Percentiles rank a stretch among this genome's conserved stretches.
These are phyloP conservation scores for Uria aalge DNA, from an alignment of 2,113 vertebrate genomes.

Conservation along the genomic window DNA sequence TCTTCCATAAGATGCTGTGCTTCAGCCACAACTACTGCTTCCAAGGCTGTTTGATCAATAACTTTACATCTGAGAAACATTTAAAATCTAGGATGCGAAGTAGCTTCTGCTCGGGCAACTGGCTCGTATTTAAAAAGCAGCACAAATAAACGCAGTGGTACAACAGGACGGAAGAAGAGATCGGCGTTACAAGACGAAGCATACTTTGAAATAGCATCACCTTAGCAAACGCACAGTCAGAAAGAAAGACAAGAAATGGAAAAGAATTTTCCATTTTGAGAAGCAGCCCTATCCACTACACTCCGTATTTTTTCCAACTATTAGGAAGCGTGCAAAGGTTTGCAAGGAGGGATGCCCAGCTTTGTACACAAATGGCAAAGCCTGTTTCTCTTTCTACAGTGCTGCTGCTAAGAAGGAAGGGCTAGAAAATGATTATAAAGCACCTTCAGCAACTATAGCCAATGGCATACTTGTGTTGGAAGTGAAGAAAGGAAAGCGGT, in stretches of 20 bases:
- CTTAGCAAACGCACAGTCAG: not conserved
- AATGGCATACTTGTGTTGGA: rapidly evolving
- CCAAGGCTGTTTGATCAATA: constrained; percentile 6
- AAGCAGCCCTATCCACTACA: not conserved
- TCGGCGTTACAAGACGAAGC: not conserved
- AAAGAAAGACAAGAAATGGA: not conserved
- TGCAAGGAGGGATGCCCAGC: not conserved
- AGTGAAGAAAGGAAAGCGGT: not conserved
- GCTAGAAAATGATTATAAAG: not conserved
- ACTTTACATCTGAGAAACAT: not conserved
- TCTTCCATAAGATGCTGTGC: not conserved
- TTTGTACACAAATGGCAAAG: not conserved
- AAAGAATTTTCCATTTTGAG: not conserved
- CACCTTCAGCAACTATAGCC: not conserved
- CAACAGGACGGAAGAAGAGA: not conserved
- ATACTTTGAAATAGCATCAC: not conserved
- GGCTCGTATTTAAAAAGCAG: not conserved
- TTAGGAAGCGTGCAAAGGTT: not conserved
- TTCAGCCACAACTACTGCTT: not conserved
- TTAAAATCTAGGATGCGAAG: not conserved
- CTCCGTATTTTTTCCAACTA: rapidly evolving
- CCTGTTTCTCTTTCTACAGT: not conserved
- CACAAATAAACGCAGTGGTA: not conserved
- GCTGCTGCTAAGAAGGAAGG: not conserved
- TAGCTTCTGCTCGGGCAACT: not conserved